phyloP scores from a whole-genome alignment of 2,888 invertebrate genomes.

The Yponomeuta evonymella region DNA sequence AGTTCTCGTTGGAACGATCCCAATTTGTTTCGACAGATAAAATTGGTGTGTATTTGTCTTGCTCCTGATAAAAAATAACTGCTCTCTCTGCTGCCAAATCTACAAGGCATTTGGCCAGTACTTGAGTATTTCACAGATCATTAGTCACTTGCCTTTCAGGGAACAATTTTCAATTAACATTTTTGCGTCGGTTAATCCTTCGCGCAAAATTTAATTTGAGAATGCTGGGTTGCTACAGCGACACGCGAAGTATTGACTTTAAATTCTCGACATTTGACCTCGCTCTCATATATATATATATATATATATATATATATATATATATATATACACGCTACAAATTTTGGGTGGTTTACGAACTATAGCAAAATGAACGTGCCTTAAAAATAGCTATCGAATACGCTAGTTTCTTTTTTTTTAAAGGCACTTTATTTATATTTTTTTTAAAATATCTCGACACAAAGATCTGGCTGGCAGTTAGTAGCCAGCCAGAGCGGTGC shows the following conservation, averaged over 20 bases:
- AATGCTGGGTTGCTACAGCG: not conserved
- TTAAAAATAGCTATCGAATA: too few species aligned
- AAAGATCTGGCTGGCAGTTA: too few species aligned
- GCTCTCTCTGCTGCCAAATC: slow-evolving; percentile 13
- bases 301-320: too few species aligned
- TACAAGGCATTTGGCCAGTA: not conserved
- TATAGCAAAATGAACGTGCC: too few species aligned
- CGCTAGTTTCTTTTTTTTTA: too few species aligned
- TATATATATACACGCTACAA: too few species aligned
- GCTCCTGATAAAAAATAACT: slow-evolving; percentile 1
- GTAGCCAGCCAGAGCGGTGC: too few species aligned
- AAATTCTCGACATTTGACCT: not conserved
- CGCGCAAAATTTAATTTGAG: not conserved
- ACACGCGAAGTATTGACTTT: not conserved
- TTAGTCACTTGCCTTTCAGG: slow-evolving; percentile 3
- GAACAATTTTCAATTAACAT: slow-evolving; percentile 10
- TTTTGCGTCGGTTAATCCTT: not conserved
- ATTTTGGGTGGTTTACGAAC: too few species aligned
- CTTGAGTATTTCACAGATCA: slow-evolving; percentile 14
- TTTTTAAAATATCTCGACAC: too few species aligned
- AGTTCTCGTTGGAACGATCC: slow-evolving; percentile 41
- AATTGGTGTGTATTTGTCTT: slow-evolving; percentile 15
- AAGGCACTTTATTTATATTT: too few species aligned
- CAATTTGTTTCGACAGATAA: slow-evolving; percentile 28
- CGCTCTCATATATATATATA: too few species aligned